Conservation (phyloP, 2,888 invertebrate genomes). For the Drosophila dives region DNA sequence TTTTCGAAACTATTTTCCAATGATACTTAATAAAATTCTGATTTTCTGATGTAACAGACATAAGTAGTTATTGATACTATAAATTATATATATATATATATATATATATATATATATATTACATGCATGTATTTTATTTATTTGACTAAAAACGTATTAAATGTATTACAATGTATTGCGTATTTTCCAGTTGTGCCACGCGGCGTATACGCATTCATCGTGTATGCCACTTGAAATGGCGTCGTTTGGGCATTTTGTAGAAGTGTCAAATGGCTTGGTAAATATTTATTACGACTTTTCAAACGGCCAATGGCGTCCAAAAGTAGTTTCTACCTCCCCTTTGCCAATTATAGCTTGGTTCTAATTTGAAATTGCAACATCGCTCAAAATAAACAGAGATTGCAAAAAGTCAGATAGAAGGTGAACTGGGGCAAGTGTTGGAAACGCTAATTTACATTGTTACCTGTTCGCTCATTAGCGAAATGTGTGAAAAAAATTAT, state of each 20-base stretch:
- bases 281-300: constrained; percentile 55
- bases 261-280: constrained; percentile 63
- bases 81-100: not conserved
- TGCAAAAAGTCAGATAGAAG: constrained; percentile 37
- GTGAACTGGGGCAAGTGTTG: constrained; percentile 26
- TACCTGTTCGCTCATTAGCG: constrained; percentile 9
- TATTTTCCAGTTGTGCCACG: not conserved
- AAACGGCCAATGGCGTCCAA: constrained; percentile 50
- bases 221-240: constrained; percentile 27
- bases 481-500: constrained; percentile 1
- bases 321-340: not conserved
- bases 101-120: no score
- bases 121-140: not conserved
- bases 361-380: constrained; percentile 73
- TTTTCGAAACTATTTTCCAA: not conserved
- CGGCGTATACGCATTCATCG: constrained; percentile 31
- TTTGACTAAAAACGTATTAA: not conserved
- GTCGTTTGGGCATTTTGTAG: constrained; percentile 20
- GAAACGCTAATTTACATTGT: constrained; percentile 59
- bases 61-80: not conserved
- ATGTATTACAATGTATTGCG: not conserved
- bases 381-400: constrained; percentile 32
- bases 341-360: constrained; percentile 21
- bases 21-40: not conserved
- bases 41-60: not conserved